phyloP scores from a whole-genome alignment of 2,888 invertebrate genomes.

The Morinoia aosen region DNA sequence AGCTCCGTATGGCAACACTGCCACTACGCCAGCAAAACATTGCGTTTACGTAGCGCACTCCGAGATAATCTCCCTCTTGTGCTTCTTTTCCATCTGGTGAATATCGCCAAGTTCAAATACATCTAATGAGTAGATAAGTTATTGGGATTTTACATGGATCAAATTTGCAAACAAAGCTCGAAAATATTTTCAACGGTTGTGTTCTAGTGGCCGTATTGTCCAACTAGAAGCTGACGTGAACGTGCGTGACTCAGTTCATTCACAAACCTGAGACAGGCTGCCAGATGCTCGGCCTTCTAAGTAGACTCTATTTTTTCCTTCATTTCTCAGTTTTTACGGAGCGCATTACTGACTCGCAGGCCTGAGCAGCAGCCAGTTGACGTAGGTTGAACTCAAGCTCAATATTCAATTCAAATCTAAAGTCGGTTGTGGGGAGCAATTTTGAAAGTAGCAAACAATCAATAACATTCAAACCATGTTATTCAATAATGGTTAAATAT shows the following conservation, averaged over 20 bases:
- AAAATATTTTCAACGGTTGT: neutral
- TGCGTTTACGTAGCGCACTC: neutral
- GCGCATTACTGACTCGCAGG: too few species aligned
- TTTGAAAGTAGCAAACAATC: too few species aligned
- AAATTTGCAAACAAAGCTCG: too few species aligned
- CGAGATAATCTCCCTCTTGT: neutral
- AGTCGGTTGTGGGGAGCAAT: too few species aligned
- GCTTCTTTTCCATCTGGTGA: neutral
- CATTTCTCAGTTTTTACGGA: neutral
- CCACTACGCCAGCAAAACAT: conserved; percentile 43
- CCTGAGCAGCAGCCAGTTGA: too few species aligned
- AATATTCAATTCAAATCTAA: too few species aligned
- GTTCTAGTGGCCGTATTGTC: neutral
- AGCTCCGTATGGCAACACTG: conserved; percentile 8
- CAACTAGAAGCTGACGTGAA: neutral
- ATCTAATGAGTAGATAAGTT: too few species aligned
- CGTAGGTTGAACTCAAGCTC: too few species aligned
- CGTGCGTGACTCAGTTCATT: neutral
- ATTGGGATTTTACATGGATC: too few species aligned
- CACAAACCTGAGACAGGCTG: conserved; percentile 27
- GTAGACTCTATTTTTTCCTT: neutral
- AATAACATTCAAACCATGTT: too few species aligned
- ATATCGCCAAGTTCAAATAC: neutral
- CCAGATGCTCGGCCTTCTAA: neutral
- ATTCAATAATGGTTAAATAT: too few species aligned